phyloP scores from a whole-genome alignment of 1,140 invertebrate genomes.

The Xylocopa sonorina region DNA sequence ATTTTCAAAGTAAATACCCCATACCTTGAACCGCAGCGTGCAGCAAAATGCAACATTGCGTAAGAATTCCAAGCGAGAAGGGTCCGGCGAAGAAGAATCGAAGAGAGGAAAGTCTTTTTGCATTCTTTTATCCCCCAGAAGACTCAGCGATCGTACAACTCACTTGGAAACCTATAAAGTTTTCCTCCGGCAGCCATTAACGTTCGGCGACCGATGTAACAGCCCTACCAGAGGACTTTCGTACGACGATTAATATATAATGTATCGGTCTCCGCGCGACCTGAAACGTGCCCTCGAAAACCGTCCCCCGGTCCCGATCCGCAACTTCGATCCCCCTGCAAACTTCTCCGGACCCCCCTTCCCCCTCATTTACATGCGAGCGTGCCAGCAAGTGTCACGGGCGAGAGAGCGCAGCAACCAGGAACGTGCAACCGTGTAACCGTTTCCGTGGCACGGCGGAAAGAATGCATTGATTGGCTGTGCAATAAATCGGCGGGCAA shows the following conservation, averaged over 20 bases:
- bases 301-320: not conserved
- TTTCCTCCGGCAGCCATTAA: too few relatives aligned
- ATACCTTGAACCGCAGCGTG: too few relatives aligned
- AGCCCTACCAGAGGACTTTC: not conserved
- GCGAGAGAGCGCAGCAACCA: not conserved
- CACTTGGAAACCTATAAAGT: not conserved
- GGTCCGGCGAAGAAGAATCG: not conserved
- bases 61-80: too few relatives aligned
- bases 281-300: constrained; percentile 3
- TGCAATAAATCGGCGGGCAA: constrained; percentile 48
- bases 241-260: constrained; percentile 35
- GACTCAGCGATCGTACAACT: not conserved
- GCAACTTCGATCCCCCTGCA: constrained; percentile 1
- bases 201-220: not conserved
- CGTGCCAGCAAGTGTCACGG: not conserved
- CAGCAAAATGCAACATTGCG: too few relatives aligned
- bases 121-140: not conserved
- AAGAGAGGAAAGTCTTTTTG: not conserved
- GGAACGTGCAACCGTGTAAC: constrained; percentile 27
- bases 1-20: too few relatives aligned
- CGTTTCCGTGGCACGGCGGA: constrained; percentile 38
- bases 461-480: constrained; percentile 26
- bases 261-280: constrained; percentile 1
- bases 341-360: not conserved
- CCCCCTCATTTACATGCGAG: constrained; percentile 41